Conservation (phyloP, 1,140 invertebrate species). For the Bombus turneri region DNA sequence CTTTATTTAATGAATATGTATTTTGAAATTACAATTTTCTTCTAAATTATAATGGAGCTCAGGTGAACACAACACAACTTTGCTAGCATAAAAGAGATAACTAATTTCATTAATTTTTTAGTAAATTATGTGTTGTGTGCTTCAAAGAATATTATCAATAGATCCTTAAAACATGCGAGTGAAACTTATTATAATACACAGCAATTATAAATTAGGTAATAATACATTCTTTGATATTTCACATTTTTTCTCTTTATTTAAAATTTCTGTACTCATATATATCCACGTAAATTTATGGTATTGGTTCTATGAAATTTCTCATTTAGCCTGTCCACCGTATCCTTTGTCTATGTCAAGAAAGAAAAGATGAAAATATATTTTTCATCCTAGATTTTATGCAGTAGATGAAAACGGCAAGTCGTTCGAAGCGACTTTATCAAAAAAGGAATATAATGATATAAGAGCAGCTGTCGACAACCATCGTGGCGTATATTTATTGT, state of each 20-base stretch:
- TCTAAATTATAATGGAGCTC: neutral
- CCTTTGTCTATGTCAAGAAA: neutral
- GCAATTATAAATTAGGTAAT: neutral
- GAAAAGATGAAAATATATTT: neutral
- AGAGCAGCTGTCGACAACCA: constrained; percentile 33
- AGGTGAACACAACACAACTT: neutral
- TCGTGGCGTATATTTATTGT: constrained; percentile 57
- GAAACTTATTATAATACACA: neutral
- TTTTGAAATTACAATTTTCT: neutral
- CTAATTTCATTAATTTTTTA: neutral
- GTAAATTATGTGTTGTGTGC: neutral
- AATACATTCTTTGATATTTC: neutral
- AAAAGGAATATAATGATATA: constrained; percentile 21
- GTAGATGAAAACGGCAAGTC: neutral
- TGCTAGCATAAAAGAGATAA: neutral
- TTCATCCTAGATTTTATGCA: neutral
- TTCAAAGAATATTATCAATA: neutral
- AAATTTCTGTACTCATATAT: neutral
- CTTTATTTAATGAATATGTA: neutral
- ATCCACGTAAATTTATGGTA: neutral
- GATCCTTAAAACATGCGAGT: neutral
- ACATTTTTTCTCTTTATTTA: neutral
- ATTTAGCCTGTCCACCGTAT: neutral
- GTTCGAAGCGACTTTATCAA: neutral
- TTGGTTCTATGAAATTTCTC: neutral